Conservation (phyloP, 2,113 vertebrate species). For the Romanogobio albipinnatus region DNA sequence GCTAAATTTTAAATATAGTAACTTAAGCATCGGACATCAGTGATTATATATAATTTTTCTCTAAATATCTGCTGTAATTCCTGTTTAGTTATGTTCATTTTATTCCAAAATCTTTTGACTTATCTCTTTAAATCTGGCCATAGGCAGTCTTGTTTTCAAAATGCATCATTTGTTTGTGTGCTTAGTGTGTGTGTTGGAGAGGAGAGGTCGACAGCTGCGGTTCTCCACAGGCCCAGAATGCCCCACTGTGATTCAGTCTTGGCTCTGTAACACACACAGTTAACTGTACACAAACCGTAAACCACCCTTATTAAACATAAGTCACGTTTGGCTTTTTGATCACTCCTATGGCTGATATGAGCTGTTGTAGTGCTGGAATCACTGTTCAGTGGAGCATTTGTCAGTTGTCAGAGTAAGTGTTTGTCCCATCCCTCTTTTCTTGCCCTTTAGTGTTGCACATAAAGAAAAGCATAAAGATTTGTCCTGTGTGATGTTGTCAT, state of each 20-base stretch:
- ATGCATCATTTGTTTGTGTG: constrained; percentile 31
- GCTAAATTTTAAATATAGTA: not conserved
- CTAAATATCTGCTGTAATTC: not conserved
- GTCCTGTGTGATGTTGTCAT: not conserved
- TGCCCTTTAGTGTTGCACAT: not conserved
- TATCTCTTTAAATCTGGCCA: not conserved
- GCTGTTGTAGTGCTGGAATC: constrained; percentile 9
- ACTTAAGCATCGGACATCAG: not conserved
- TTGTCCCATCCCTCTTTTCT: not conserved
- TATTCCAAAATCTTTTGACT: not conserved
- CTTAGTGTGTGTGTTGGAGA: constrained; percentile 43
- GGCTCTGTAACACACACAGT: constrained; percentile 17
- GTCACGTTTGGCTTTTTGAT: not conserved
- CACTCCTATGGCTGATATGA: not conserved
- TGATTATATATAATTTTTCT: not conserved
- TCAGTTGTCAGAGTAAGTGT: not conserved
- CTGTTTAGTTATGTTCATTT: not conserved
- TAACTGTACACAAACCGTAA: constrained; percentile 29
- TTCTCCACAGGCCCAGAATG: constrained; percentile 53
- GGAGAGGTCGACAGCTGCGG: constrained; percentile 50
- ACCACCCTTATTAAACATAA: constrained; percentile 33
- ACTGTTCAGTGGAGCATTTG: not conserved
- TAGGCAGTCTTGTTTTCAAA: constrained; percentile 30
- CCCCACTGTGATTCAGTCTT: constrained; percentile 42
- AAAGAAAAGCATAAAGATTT: not conserved